Percentiles rank a stretch among this genome's conserved stretches.
Evolutionary conservation across 2,888 invertebrate genomes (phyloP).

Genomic region (Phalangium opilio): DNA sequence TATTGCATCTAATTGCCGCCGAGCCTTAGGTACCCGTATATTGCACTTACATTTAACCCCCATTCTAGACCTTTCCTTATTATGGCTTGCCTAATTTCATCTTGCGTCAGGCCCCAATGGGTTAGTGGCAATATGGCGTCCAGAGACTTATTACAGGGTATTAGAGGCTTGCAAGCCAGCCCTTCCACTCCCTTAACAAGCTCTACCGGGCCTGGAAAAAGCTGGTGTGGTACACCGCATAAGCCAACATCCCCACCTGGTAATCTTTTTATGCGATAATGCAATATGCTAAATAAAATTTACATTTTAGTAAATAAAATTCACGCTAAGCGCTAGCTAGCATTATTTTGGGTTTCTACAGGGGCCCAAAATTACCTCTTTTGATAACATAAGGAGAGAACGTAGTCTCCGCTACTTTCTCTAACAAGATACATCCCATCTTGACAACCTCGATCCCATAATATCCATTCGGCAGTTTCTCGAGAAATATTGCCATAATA

Average conservation of each 20-base stretch:
- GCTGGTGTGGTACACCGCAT: slow-evolving; percentile 21
- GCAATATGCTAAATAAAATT: slow-evolving; percentile 18
- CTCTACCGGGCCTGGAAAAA: slow-evolving; percentile 20
- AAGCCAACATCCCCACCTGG: slow-evolving; percentile 20
- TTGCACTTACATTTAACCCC: slow-evolving; percentile 21
- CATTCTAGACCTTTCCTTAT: slow-evolving; percentile 21
- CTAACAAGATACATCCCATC: slow-evolving; percentile 24
- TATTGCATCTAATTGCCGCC: too few relatives aligned
- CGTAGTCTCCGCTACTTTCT: slow-evolving; percentile 22
- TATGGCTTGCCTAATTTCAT: slow-evolving; percentile 19
- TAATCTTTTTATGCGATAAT: slow-evolving; percentile 23
- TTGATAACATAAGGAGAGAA: slow-evolving; percentile 22
- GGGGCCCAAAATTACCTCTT: slow-evolving; percentile 23
- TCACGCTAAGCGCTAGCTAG: too few relatives aligned
- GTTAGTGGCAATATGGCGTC: slow-evolving; percentile 22
- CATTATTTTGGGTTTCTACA: too few relatives aligned
- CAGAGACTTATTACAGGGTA: slow-evolving; percentile 20
- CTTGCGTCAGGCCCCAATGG: slow-evolving; percentile 22
- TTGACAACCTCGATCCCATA: slow-evolving; percentile 23
- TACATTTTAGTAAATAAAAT: too few relatives aligned
- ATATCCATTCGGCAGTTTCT: slow-evolving; percentile 24
- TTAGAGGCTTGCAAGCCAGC: slow-evolving; percentile 20
- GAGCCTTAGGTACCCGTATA: too few relatives aligned
- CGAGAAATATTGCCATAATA: slow-evolving; percentile 23
- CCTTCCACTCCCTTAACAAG: slow-evolving; percentile 22